Evolutionary conservation across 2,888 invertebrate species (phyloP), one percentile per base, ranked within the genome.

Genomic region (Apamea anceps): DNA sequence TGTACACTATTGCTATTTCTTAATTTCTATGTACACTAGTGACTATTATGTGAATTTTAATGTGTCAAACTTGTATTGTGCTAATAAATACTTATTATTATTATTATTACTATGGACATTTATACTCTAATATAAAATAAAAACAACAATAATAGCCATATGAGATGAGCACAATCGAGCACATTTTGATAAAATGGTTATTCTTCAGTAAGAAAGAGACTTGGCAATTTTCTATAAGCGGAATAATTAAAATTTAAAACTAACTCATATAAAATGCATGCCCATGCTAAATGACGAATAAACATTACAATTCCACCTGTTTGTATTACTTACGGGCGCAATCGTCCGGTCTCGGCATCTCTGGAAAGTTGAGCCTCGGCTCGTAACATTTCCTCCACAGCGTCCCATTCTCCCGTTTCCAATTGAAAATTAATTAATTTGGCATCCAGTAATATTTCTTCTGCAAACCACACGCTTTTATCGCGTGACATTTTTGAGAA

Each of bases 381-480:
- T 74, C 97, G 95, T 84, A 97, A 92, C 96, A 97, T 96, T 93
- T 97, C 97, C 85, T 97, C 97, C 1, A 97, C 96, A 51, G 96
- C 96, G 75, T 96, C 96, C 96, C 96, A 97, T 94, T 97, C 97
- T 91, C 97, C 97, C 0, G 96, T 95, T 90, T 97, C 97, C 84
- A 97, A 89, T 90, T 97, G 97, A 75, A 95, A 96, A 90, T 97
- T 97, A 63, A 97, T 97, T 71, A 97, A 92, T 90, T 97, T 97
- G 15, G 97, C 97, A 91, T 97, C 97, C 80, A 97, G 90, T 72
- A 97, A 90, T 87, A 97, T 97, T 89, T 97, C 97, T 91, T 97
- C 97, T 12, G 96, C 97, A 86, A 97, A 97, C 97, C 97, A 97
- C 65, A 97, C 97, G 88, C 96, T 97, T 94, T 97, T 97, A 92